Evolutionary conservation across 64 coral and sea anemone species (phyloP).

Genomic region (Actinia tenebrosa): DNA sequence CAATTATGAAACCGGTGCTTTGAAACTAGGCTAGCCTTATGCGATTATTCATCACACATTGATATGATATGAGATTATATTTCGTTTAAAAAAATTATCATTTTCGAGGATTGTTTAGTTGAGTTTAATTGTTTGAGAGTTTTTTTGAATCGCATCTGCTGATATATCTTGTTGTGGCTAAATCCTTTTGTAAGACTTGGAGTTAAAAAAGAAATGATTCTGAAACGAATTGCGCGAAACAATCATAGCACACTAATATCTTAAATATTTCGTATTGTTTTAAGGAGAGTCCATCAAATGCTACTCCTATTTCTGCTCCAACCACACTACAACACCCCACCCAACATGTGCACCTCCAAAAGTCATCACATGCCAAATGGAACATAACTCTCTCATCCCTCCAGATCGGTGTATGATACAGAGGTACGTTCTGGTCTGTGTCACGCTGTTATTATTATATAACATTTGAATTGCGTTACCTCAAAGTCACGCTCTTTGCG

Average conservation of each 20-base stretch:
- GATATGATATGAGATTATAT: no score
- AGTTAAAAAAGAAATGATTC: background rate
- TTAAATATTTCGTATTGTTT: background rate
- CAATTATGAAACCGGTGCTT: no score
- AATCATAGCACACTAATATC: background rate
- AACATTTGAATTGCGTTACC: no score
- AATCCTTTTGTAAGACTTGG: background rate
- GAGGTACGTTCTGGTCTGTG: background rate
- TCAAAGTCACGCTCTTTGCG: background rate
- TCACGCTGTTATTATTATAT: background rate
- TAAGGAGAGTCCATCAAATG: background rate
- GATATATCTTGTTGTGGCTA: background rate
- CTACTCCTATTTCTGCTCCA: background rate
- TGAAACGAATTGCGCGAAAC: no score
- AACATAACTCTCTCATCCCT: background rate
- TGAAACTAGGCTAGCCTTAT: no score
- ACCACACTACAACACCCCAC: background rate
- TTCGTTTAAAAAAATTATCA: no score
- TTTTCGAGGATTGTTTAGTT: no score
- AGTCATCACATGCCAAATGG: background rate
- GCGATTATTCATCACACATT: no score
- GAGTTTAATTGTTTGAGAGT: no score
- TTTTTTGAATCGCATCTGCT: background rate
- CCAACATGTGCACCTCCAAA: constrained; percentile 10
- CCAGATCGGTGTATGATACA: constrained; percentile 9